These are phyloP conservation scores for Ptychodera flava DNA, from an alignment of 35 echinoderm and acorn worm genomes.

Conservation along the genomic window DNA sequence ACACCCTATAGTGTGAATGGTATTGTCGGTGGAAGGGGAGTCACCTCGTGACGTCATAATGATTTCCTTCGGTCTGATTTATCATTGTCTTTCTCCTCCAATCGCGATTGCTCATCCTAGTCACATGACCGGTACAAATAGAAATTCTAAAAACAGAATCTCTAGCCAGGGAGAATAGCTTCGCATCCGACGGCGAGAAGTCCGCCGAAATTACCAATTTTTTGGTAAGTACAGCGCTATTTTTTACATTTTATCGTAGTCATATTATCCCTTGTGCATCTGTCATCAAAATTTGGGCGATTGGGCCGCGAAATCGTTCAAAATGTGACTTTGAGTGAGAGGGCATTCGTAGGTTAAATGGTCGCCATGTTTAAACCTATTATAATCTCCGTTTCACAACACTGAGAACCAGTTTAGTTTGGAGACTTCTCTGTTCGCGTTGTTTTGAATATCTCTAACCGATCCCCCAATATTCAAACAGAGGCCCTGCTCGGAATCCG, in stretches of 20 bases:
- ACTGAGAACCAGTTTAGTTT: not conserved
- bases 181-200: not conserved
- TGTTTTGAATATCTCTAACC: no score
- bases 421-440: no score
- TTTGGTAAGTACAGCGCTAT: no score
- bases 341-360: not conserved
- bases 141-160: not conserved
- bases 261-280: no score
- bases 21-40: not conserved
- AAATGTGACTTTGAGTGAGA: no score
- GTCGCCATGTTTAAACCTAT: not conserved
- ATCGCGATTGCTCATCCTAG: not conserved
- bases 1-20: not conserved
- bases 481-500: no score
- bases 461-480: no score
- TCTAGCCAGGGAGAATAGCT: not conserved
- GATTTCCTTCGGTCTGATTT: not conserved
- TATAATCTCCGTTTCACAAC: not conserved
- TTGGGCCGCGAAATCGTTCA: no score
- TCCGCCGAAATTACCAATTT: not conserved
- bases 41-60: not conserved
- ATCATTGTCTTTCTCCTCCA: not conserved
- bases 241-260: no score
- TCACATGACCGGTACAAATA: not conserved
- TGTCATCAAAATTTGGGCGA: no score